A percentile compares a stretch with the other conserved stretches of the same genome.
These are phyloP conservation scores for Podocnemis expansa DNA, from an alignment of 2,113 vertebrate genomes.

Conservation along the genomic window DNA sequence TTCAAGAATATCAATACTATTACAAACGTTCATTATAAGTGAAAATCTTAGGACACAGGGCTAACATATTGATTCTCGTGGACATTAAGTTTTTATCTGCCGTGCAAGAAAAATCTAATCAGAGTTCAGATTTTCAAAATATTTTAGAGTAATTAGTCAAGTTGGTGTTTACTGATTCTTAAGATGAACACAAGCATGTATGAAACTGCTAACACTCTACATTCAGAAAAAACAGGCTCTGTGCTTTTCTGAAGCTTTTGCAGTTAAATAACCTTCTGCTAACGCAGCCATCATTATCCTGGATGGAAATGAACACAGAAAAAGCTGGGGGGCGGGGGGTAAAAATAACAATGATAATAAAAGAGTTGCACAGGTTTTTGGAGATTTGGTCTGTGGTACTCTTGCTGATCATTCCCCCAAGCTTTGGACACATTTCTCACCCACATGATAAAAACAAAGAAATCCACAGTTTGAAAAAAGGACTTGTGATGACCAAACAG, in stretches of 20 bases:
- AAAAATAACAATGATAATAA: neutral
- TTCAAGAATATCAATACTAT: slow-evolving; percentile 43
- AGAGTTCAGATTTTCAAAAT: slow-evolving; percentile 64
- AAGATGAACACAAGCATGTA: slow-evolving; percentile 48
- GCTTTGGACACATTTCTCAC: neutral
- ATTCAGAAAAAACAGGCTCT: neutral
- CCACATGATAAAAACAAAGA: neutral
- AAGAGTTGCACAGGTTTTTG: neutral
- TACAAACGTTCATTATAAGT: slow-evolving; percentile 51
- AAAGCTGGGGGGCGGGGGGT: slow-evolving; percentile 5
- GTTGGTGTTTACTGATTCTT: slow-evolving; percentile 67
- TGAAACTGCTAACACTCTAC: slow-evolving; percentile 47
- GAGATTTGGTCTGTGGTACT: neutral
- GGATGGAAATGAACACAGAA: slow-evolving; percentile 21
- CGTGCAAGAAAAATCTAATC: slow-evolving; percentile 65
- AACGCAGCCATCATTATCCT: neutral
- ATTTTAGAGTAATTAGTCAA: slow-evolving; percentile 67
- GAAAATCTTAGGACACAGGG: slow-evolving; percentile 22
- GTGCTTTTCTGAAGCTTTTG: neutral
- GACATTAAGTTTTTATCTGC: slow-evolving; percentile 63
- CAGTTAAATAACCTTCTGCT: slow-evolving; percentile 47
- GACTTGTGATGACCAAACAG: neutral
- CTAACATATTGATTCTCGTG: slow-evolving; percentile 31
- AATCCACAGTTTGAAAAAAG: neutral
- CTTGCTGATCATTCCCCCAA: neutral